Evolutionary conservation across 2,888 invertebrate genomes (phyloP).

Genomic region (Lepeophtheirus nordmannii): DNA sequence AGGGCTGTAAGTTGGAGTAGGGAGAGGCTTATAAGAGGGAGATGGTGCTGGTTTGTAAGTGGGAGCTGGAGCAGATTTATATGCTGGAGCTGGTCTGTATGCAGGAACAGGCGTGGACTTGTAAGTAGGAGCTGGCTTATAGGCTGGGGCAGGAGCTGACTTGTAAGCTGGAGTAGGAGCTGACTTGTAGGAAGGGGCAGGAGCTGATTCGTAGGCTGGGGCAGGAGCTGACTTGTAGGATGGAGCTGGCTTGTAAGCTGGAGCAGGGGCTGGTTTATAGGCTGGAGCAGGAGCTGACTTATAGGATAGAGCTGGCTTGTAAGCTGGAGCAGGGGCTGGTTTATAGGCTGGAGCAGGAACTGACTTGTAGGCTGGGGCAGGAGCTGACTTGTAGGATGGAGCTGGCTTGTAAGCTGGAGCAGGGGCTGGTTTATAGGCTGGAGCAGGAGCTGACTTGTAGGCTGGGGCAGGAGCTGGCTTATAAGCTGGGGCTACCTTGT

Average conservation of each 20-base stretch:
- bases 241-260: neutral
- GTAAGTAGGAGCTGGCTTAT: conserved; percentile 3
- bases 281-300: neutral
- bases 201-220: neutral
- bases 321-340: conserved; percentile 12
- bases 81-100: neutral
- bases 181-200: neutral
- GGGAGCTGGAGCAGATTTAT: neutral
- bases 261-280: conserved; percentile 1
- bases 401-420: neutral
- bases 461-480: no score
- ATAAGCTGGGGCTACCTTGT: no score
- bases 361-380: conserved; percentile 2
- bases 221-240: neutral
- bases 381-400: conserved; percentile 6
- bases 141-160: conserved; percentile 13
- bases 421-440: neutral
- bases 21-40: neutral
- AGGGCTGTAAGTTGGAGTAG: neutral
- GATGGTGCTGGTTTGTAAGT: neutral
- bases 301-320: neutral
- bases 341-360: neutral
- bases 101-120: neutral
- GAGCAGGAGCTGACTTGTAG: neutral
- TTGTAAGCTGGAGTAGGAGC: conserved; percentile 7